phyloP scores from a whole-genome alignment of 1,140 invertebrate genomes.

The Drosophila eugracilis region DNA sequence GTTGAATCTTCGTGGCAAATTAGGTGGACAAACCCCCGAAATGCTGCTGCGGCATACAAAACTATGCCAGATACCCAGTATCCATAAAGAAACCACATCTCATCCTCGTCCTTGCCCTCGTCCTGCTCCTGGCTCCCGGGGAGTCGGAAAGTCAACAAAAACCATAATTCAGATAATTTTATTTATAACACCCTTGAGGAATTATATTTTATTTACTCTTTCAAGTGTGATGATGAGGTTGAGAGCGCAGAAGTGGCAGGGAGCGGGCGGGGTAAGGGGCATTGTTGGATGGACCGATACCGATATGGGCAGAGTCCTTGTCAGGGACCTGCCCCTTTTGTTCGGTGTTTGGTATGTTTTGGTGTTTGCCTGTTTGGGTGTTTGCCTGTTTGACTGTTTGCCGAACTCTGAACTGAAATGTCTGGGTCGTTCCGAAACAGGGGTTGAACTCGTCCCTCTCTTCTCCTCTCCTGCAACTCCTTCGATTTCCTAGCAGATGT shows the following conservation, averaged over 20 bases:
- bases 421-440: conserved; percentile 42
- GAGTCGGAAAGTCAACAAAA: conserved; percentile 77
- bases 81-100: background rate
- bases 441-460: conserved; percentile 69
- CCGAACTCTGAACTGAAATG: conserved; percentile 38
- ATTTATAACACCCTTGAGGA: conserved; percentile 84
- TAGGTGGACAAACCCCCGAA: conserved; percentile 65
- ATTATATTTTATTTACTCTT: conserved; percentile 84
- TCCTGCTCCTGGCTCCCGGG: background rate
- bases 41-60: conserved; percentile 19
- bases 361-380: background rate
- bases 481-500: conserved; percentile 79
- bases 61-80: conserved; percentile 59
- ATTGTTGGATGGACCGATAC: conserved; percentile 31
- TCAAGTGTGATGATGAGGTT: conserved; percentile 81
- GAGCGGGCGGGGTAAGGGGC: conserved; percentile 6
- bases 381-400: conserved; percentile 12
- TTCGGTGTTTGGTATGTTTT: background rate
- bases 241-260: conserved; percentile 43
- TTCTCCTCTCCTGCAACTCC: conserved; percentile 35
- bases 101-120: too few species aligned
- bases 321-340: conserved; percentile 54
- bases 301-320: conserved; percentile 23
- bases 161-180: conserved; percentile 84
- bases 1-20: conserved; percentile 56